A percentile compares a stretch with the other conserved stretches of the same genome.
Conservation (phyloP, 2,797 vertebrate species). For the Enteromius afrohamiltoni region DNA sequence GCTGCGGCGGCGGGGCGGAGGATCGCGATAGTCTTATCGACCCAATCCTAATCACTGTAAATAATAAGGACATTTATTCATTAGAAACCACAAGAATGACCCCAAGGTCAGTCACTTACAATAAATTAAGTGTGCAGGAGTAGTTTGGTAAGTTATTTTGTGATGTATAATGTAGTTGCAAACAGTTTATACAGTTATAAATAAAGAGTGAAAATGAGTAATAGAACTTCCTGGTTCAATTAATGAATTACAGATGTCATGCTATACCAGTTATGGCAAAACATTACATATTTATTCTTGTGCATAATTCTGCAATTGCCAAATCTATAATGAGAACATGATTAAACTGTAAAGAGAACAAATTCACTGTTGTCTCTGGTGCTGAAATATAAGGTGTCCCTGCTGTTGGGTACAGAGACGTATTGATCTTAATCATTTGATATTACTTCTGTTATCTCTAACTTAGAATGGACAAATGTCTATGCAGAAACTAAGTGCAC, state of each 20-base stretch:
- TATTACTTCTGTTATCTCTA: constrained; percentile 24
- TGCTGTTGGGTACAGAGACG: not conserved
- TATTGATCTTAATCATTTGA: constrained; percentile 17
- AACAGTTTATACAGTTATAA: not conserved
- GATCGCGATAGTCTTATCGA: too few relatives aligned
- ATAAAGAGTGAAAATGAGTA: not conserved
- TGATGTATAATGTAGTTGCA: not conserved
- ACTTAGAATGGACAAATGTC: not conserved
- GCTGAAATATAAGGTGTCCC: not conserved
- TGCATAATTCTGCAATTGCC: not conserved
- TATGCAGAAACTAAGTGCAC: not conserved
- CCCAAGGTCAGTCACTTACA: not conserved
- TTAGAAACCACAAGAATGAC: constrained; percentile 4
- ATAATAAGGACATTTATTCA: constrained; percentile 15
- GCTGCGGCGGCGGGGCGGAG: too few relatives aligned
- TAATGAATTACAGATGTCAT: too few relatives aligned
- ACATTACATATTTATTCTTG: not conserved
- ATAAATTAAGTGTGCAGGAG: too few relatives aligned
- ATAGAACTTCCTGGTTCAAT: not conserved
- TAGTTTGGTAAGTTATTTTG: too few relatives aligned
- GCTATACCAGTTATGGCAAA: not conserved
- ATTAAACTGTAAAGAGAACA: constrained; percentile 1
- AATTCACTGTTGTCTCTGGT: not conserved
- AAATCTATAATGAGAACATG: not conserved
- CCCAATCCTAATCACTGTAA: too few relatives aligned